Base-by-base conservation (phyloP, 2,113 vertebrate genomes). In the Phainopepla nitens region DNA sequence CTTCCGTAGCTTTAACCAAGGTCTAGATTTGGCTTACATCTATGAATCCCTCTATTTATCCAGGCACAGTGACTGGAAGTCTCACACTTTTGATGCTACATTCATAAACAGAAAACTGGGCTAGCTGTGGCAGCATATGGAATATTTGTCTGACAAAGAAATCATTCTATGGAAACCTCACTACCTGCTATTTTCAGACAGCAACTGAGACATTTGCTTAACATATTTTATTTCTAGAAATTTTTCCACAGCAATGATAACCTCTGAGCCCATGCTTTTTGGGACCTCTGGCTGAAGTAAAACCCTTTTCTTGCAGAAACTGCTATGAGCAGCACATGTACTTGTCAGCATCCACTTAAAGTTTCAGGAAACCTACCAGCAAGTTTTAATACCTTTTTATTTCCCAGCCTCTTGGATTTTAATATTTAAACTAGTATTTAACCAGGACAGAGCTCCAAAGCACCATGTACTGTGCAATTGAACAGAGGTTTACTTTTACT, bases 141-240 rank as follows among this genome's bases (percentile, higher is more conserved):
- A 92, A 95, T 92, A 71, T 28, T 87, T 58, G 77, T 78, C 51
- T 62, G 56, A 96, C 85, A 96, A 94, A 68, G 82, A 94, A 78
- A 64, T 45, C 51, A 33, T n/a, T 97, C 62, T 97, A 80, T 54
- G 35, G 71, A 85, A 90, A 78, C 79, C 47, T 94, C 65, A 83
- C 24, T 62, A 42, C 56, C 75, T 95, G 50, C 79, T n/a, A 13
- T 75, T 89, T 95, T 78, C 64, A 95, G 71, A 56, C 58, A 73
- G 51, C 24, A 45, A 81, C 8, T 21, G 23, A 90, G 66, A 50
- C n/a, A 49, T 77, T 91, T 72, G 66, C 45, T 80, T 77, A 86
- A 66, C 5, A 11, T 53, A 53, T 11, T 94, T 90, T 18, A 51
- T 83, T 96, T 95, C 80, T 94, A 68, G 64, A 93, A 51, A 2